phyloP scores from a whole-genome alignment of 1,140 invertebrate genomes.

The Ips nitidus region DNA sequence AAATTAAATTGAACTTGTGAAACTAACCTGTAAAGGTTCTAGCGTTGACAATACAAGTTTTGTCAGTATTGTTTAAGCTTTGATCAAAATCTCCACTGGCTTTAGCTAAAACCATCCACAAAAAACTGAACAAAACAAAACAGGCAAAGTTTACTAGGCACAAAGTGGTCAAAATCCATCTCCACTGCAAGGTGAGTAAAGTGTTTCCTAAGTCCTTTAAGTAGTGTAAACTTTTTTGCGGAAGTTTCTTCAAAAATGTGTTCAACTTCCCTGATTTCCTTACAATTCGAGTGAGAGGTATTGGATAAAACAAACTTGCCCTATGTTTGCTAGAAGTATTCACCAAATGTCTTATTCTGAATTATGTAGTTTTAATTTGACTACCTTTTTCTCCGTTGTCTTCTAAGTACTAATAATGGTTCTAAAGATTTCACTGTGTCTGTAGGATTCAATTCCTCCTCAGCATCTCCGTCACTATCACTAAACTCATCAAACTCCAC shows the following conservation, averaged over 20 bases:
- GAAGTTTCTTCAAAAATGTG: slow-evolving; percentile 36
- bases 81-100: slow-evolving; percentile 42
- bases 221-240: slow-evolving; percentile 52
- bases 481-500: slow-evolving; percentile 38
- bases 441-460: slow-evolving; percentile 31
- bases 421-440: slow-evolving; percentile 27
- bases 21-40: slow-evolving; percentile 36
- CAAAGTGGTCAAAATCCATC: slow-evolving; percentile 60
- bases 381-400: slow-evolving; percentile 29
- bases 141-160: slow-evolving; percentile 41
- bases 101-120: slow-evolving; percentile 43
- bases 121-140: slow-evolving; percentile 41
- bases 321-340: slow-evolving; percentile 23
- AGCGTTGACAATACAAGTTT: slow-evolving; percentile 38
- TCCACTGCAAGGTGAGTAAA: slow-evolving; percentile 63
- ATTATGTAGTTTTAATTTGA: background rate
- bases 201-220: slow-evolving; percentile 63
- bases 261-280: slow-evolving; percentile 42
- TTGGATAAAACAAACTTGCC: slow-evolving; percentile 23
- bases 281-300: slow-evolving; percentile 38
- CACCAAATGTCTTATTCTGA: background rate
- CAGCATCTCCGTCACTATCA: slow-evolving; percentile 25
- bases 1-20: background rate
- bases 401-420: slow-evolving; percentile 34
- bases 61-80: slow-evolving; percentile 7